These are phyloP conservation scores for Adrianichthys oophorus DNA, from an alignment of 2,797 vertebrate genomes.

Conservation along the genomic window DNA sequence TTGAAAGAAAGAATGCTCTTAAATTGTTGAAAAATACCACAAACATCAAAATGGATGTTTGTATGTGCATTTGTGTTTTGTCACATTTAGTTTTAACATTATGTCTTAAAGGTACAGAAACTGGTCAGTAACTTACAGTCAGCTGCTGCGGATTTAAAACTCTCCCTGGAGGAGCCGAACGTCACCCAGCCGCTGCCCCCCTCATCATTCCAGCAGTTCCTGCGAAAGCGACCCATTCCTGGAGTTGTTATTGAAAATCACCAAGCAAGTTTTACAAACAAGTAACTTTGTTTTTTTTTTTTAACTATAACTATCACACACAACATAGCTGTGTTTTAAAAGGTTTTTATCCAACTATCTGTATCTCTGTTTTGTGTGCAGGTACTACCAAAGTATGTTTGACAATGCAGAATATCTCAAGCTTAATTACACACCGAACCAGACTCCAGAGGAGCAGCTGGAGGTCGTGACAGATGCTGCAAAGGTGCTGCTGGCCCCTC, in stretches of 20 bases:
- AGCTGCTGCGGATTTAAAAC: slow-evolving; percentile 14
- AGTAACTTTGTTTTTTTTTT: slow-evolving; percentile 53
- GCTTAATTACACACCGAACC: slow-evolving; percentile 76
- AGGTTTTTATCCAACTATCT: neutral
- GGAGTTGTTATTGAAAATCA: slow-evolving; percentile 89
- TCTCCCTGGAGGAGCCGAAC: slow-evolving; percentile 58
- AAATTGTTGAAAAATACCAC: too few relatives aligned
- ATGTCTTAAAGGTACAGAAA: slow-evolving; percentile 73
- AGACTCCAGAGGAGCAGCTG: slow-evolving; percentile 83
- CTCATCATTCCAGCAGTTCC: slow-evolving; percentile 93
- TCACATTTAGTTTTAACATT: neutral
- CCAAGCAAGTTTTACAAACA: slow-evolving; percentile 77
- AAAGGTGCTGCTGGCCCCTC: slow-evolving; percentile 67
- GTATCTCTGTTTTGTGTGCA: slow-evolving; percentile 47
- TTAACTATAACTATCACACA: neutral
- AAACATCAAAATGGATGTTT: too few relatives aligned
- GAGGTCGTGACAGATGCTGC: slow-evolving; percentile 81
- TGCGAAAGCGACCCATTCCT: slow-evolving; percentile 81
- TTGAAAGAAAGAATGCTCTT: too few relatives aligned
- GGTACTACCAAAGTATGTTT: slow-evolving; percentile 90
- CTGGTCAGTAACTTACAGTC: slow-evolving; percentile 55
- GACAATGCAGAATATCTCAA: slow-evolving; percentile 84
- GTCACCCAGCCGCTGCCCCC: slow-evolving; percentile 87
- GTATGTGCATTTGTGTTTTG: neutral
- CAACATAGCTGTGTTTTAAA: neutral